Conservation (phyloP, 2,113 vertebrate genomes). For the Aegithalos caudatus region DNA sequence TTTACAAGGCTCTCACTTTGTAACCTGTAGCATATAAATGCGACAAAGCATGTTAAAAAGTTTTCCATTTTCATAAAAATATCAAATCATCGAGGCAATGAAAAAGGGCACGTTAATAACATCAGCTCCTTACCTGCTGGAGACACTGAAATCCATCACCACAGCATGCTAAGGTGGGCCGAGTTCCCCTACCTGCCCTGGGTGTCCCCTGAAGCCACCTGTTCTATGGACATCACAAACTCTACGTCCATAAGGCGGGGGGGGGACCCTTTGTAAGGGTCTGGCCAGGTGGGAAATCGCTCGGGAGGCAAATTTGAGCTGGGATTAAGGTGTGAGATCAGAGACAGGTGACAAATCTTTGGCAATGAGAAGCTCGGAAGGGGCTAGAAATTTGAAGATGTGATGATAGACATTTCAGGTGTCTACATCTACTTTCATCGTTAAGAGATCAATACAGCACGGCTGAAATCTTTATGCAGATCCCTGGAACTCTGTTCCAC, state of each 20-base stretch:
- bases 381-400: conserved; percentile 71
- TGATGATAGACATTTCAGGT: conserved; percentile 80
- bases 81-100: conserved; percentile 79
- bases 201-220: conserved; percentile 36
- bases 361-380: conserved; percentile 39
- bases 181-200: conserved; percentile 46
- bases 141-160: conserved; percentile 83
- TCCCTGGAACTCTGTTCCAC: conserved; percentile 32
- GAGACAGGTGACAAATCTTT: conserved; percentile 24
- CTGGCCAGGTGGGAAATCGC: conserved; percentile 32
- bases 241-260: conserved; percentile 34
- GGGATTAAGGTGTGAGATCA: background rate
- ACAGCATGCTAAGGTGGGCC: conserved; percentile 59
- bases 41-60: conserved; percentile 99
- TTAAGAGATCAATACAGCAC: conserved; percentile 19
- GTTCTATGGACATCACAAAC: conserved; percentile 49
- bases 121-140: conserved; percentile 79
- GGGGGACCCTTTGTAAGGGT: conserved; percentile 3
- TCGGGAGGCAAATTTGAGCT: background rate
- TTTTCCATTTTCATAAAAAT: conserved; percentile 86
- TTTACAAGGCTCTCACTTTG: conserved; percentile 99
- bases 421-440: conserved; percentile 71
- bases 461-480: conserved; percentile 78
- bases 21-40: conserved; percentile 99
- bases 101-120: conserved; percentile 81